Conservation (phyloP, 2,888 invertebrate species). For the Priapulus caudatus region DNA sequence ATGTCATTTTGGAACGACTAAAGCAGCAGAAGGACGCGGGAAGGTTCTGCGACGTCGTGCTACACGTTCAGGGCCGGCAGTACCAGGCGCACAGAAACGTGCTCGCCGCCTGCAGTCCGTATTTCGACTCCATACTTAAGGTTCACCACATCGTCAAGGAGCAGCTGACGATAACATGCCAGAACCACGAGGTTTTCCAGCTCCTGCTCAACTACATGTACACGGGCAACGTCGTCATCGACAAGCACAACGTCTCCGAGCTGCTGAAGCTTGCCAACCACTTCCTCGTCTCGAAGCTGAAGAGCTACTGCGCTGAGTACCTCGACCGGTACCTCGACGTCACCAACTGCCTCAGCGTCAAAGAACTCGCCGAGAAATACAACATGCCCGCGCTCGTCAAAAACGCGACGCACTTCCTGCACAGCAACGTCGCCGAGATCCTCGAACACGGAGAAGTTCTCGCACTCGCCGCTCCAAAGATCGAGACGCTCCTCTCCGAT, state of each 20-base stretch:
- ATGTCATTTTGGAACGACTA: constrained; percentile 39
- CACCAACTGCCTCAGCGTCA: constrained; percentile 50
- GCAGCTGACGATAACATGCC: constrained; percentile 46
- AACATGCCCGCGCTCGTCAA: constrained; percentile 47
- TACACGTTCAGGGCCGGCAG: constrained; percentile 47
- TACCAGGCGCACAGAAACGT: constrained; percentile 51
- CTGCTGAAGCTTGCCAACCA: constrained; percentile 50
- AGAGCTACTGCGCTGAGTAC: constrained; percentile 52
- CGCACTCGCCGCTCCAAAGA: constrained; percentile 40
- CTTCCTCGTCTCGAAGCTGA: constrained; percentile 47
- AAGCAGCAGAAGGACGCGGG: constrained; percentile 45
- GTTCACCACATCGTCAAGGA: constrained; percentile 16
- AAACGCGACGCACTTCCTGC: constrained; percentile 46
- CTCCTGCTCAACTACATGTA: constrained; percentile 53
- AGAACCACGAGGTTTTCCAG: constrained; percentile 48
- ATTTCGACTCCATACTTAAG: constrained; percentile 50
- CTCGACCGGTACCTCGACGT: constrained; percentile 49
- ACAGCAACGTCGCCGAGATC: constrained; percentile 43
- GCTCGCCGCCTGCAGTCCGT: constrained; percentile 51
- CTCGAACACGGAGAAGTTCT: constrained; percentile 47
- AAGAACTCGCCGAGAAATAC: constrained; percentile 49
- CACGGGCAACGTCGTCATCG: constrained; percentile 49
- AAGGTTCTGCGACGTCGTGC: constrained; percentile 49
- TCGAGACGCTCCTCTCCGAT: constrained; percentile 46
- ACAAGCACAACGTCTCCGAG: constrained; percentile 49